Percentiles rank a stretch among this genome's conserved stretches.
Evolutionary conservation across 2,888 invertebrate genomes (phyloP).

Genomic region (Nemotelus pantherinus): DNA sequence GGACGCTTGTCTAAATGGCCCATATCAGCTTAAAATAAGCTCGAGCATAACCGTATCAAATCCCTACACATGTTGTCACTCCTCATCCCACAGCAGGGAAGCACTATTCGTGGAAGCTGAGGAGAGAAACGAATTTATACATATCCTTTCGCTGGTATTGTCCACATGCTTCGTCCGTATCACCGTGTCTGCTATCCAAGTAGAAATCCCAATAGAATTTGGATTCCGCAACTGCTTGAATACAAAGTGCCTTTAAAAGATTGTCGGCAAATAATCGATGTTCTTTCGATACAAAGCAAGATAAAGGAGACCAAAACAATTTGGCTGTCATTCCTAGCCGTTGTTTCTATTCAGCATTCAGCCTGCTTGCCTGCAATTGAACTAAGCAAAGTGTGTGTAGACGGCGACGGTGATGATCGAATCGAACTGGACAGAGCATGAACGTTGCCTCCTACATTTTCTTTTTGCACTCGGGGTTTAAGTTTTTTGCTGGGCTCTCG

Average conservation of each 20-base stretch:
- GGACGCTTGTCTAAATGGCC: no score
- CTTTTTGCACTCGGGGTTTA: not conserved
- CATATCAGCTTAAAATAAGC: slow-evolving; percentile 34
- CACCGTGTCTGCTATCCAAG: not conserved
- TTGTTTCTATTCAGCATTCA: slow-evolving; percentile 6
- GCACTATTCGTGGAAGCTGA: no score
- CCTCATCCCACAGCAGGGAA: not conserved
- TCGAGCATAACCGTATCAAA: slow-evolving; percentile 26
- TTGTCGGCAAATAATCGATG: slow-evolving; percentile 49
- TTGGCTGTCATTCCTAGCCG: slow-evolving; percentile 11
- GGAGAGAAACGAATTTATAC: no score
- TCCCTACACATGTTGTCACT: slow-evolving; percentile 33
- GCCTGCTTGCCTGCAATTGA: not conserved
- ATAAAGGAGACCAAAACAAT: slow-evolving; percentile 42
- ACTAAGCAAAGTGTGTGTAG: not conserved
- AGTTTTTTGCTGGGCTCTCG: slow-evolving; percentile 3
- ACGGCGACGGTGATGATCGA: not conserved
- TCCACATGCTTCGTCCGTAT: no score
- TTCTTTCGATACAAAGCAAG: slow-evolving; percentile 41
- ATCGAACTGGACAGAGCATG: not conserved
- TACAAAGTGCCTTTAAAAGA: slow-evolving; percentile 47
- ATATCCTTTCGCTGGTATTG: no score
- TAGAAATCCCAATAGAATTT: slow-evolving; percentile 29
- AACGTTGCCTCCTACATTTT: not conserved
- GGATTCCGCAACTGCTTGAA: slow-evolving; percentile 40